Conservation (phyloP, 1,140 invertebrate species). For the Microplitis demolitor region DNA sequence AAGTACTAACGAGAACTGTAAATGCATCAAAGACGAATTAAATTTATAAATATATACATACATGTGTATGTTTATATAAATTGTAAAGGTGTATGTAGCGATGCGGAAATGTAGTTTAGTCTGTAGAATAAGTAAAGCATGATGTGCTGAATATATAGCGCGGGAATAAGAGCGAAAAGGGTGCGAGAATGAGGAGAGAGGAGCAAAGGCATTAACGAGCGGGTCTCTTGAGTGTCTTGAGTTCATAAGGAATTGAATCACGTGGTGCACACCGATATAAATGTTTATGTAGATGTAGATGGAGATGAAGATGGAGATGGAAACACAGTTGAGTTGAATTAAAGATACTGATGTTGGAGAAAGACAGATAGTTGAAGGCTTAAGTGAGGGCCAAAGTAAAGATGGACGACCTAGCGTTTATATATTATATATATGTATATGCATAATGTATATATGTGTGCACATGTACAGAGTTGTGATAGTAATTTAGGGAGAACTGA, state of each 20-base stretch:
- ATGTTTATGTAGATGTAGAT: not conserved
- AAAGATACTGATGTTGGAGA: not conserved
- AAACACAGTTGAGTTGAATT: not conserved
- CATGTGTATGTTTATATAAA: too few species aligned
- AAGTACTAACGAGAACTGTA: not conserved
- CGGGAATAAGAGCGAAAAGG: not conserved
- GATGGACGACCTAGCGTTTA: not conserved
- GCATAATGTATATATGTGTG: not conserved
- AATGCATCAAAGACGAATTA: too few species aligned
- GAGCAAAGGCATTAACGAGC: slow-evolving; percentile 43
- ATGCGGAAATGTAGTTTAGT: too few species aligned
- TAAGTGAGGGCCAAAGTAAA: slow-evolving; percentile 8
- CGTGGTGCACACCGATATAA: not conserved
- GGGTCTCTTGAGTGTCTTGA: slow-evolving; percentile 38
- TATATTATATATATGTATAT: not conserved
- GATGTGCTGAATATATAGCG: too few species aligned
- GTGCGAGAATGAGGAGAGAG: slow-evolving; percentile 4
- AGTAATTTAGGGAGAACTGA: not conserved
- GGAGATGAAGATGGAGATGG: not conserved
- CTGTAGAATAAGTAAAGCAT: not conserved
- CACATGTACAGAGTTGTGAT: not conserved
- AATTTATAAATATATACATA: too few species aligned
- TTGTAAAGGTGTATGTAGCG: too few species aligned
- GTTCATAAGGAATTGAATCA: slow-evolving; percentile 24
- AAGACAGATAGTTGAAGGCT: not conserved